phyloP scores from a whole-genome alignment of 2,888 invertebrate genomes.

The Monopis laevigella region DNA sequence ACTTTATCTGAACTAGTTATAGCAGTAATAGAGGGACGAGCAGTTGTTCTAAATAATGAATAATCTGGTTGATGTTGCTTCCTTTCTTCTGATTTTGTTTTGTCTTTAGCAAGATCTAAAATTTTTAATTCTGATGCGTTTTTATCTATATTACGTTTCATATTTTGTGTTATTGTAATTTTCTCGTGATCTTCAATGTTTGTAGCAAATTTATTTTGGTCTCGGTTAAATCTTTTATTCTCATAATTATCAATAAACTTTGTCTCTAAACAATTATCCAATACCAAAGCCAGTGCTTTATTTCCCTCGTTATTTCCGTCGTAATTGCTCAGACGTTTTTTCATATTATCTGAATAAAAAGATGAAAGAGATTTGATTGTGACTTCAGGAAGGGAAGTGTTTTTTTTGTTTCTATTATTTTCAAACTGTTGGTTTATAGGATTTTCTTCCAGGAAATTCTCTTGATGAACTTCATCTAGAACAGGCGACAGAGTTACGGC shows the following conservation, averaged over 20 bases:
- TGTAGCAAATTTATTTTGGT: constrained; percentile 27
- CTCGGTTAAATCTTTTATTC: not conserved
- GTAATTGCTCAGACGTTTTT: constrained; percentile 17
- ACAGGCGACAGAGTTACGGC: constrained; percentile 25
- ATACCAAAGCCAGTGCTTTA: constrained; percentile 36
- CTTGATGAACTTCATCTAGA: constrained; percentile 29
- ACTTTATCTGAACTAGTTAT: constrained; percentile 31
- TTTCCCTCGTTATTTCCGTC: constrained; percentile 20
- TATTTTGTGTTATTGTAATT: constrained; percentile 24
- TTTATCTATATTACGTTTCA: constrained; percentile 34
- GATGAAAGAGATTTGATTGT: constrained; percentile 30
- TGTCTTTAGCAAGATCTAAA: constrained; percentile 41
- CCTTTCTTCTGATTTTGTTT: constrained; percentile 36
- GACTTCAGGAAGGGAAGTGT: constrained; percentile 23
- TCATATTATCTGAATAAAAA: constrained; percentile 23
- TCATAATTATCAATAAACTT: too few species aligned
- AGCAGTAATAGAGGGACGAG: constrained; percentile 19
- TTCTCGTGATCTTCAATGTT: constrained; percentile 26
- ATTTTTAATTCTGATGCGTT: constrained; percentile 33
- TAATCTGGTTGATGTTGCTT: constrained; percentile 31
- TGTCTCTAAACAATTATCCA: constrained; percentile 48
- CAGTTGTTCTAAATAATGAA: constrained; percentile 25
- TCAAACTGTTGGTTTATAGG: constrained; percentile 37
- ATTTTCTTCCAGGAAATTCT: constrained; percentile 48
- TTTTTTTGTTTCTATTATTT: constrained; percentile 35